phyloP scores from a whole-genome alignment of 2,797 vertebrate species.

The Oophaga sylvatica region DNA sequence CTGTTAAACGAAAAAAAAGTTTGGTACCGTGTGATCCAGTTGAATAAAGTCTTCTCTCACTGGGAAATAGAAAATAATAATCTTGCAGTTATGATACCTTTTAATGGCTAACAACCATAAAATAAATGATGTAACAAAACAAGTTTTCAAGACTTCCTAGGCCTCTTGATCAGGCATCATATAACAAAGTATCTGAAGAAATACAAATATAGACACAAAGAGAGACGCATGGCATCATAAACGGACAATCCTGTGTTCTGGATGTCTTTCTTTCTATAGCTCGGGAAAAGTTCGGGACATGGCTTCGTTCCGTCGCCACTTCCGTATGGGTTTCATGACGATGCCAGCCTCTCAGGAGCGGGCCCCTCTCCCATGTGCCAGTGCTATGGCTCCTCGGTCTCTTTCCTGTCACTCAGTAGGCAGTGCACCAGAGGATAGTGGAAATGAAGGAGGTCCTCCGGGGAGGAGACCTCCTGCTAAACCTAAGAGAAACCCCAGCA shows the following conservation, averaged over 20 bases:
- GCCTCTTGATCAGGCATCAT: no score
- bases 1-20: no score
- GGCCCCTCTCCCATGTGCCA: slow-evolving; percentile 86
- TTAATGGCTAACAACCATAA: no score
- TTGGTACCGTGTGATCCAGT: no score
- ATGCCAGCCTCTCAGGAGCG: slow-evolving; percentile 95
- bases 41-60: no score
- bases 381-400: slow-evolving; percentile 89
- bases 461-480: slow-evolving; percentile 78
- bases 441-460: slow-evolving; percentile 69
- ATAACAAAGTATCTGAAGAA: no score
- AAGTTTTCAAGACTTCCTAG: no score
- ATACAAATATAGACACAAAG: no score
- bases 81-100: no score
- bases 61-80: no score
- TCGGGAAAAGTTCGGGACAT: slow-evolving; percentile 71
- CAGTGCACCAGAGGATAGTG: slow-evolving; percentile 65
- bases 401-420: slow-evolving; percentile 93
- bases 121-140: no score
- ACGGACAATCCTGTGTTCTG: background rate
- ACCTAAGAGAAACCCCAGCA: slow-evolving; percentile 89
- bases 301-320: slow-evolving; percentile 87
- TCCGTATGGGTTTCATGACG: slow-evolving; percentile 95
- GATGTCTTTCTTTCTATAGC: slow-evolving; percentile 39
- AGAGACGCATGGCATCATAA: no score